A percentile compares a stretch with the other conserved stretches of the same genome.
phyloP scores from a whole-genome alignment of 2,113 vertebrate species.

The Crotalus helleri region DNA sequence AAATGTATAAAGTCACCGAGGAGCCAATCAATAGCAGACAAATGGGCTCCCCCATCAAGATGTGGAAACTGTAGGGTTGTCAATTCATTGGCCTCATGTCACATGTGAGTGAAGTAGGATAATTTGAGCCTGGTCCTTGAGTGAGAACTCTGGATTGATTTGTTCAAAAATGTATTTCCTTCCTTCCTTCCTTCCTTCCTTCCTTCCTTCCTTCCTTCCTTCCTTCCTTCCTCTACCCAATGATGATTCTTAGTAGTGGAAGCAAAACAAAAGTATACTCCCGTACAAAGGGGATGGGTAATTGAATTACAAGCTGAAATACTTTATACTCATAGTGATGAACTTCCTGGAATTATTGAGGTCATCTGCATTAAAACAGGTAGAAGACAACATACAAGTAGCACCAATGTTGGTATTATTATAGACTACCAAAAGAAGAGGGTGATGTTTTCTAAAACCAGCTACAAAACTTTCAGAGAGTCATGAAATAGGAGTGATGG shows the following conservation, averaged over 20 bases:
- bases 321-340: background rate
- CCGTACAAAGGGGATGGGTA: background rate
- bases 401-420: background rate
- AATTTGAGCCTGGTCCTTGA: background rate
- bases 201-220: background rate
- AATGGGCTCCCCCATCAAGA: background rate
- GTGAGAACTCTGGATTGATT: background rate
- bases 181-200: background rate
- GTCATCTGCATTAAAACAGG: background rate
- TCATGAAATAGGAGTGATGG: background rate
- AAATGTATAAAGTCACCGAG: background rate
- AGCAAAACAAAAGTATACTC: background rate
- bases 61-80: background rate
- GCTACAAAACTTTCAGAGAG: background rate
- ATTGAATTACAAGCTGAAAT: background rate
- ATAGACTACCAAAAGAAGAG: background rate
- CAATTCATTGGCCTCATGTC: background rate
- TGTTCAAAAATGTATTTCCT: background rate
- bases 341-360: background rate
- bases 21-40: background rate
- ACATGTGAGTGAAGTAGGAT: background rate
- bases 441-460: background rate
- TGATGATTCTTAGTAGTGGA: background rate
- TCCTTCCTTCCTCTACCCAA: background rate
- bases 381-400: background rate